A percentile compares a stretch with the other conserved stretches of the same genome.
These are phyloP conservation scores for Ectropis crepuscularia DNA, from an alignment of 2,888 invertebrate genomes.

Conservation along the genomic window DNA sequence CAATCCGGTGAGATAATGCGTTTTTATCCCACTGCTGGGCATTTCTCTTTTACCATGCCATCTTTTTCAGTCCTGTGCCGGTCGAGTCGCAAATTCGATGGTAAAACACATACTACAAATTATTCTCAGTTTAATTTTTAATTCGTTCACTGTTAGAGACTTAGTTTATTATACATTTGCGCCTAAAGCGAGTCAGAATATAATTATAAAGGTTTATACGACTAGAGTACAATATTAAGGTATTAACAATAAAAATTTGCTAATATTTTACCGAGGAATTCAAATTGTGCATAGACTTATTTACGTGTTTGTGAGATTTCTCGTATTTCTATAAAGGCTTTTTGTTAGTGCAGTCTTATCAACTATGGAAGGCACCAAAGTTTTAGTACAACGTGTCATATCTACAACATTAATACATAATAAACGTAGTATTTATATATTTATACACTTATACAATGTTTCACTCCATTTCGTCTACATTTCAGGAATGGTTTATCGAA, in stretches of 20 bases:
- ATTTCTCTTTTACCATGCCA: too few species aligned
- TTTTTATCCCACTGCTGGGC: too few species aligned
- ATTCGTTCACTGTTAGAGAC: too few species aligned
- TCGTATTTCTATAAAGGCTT: conserved; percentile 16
- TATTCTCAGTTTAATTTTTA: too few species aligned
- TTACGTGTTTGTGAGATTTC: not conserved
- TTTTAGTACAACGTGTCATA: conserved; percentile 43
- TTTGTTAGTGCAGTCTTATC: conserved; percentile 57
- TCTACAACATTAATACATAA: conserved; percentile 40
- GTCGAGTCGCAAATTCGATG: too few species aligned
- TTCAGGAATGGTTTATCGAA: conserved; percentile 42
- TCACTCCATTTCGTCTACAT: conserved; percentile 11
- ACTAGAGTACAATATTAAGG: conserved; percentile 1
- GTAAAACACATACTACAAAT: too few species aligned
- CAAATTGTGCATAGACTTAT: too few species aligned
- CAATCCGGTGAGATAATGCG: too few species aligned
- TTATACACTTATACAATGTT: not conserved
- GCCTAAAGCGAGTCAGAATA: too few species aligned
- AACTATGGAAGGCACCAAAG: conserved; percentile 67
- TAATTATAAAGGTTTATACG: not conserved
- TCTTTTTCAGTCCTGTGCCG: too few species aligned
- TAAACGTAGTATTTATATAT: conserved; percentile 22
- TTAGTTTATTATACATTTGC: too few species aligned
- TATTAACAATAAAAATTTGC: not conserved
- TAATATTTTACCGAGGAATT: too few species aligned